A percentile compares a stretch with the other conserved stretches of the same genome.
phyloP scores from a whole-genome alignment of 2,797 vertebrate species.

The Geotrypetes seraphini region DNA sequence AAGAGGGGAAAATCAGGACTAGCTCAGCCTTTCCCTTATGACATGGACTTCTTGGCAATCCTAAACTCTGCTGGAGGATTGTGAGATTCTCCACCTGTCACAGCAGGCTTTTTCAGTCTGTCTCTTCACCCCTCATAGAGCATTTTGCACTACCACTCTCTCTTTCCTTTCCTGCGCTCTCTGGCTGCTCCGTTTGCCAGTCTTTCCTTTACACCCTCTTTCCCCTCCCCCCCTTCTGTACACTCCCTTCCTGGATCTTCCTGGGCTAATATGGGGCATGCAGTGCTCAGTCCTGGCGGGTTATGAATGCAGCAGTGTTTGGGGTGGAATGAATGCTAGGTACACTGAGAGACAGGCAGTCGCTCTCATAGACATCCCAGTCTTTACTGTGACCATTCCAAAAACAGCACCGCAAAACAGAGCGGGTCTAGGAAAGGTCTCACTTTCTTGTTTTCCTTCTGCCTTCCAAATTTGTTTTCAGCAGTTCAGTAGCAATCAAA shows the following conservation, averaged over 20 bases:
- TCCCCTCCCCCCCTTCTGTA: no score
- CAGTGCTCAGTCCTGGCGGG: slow-evolving; percentile 12
- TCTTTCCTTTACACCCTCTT: no score
- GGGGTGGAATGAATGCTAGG: slow-evolving; percentile 40
- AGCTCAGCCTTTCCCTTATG: background rate
- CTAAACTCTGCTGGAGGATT: no score
- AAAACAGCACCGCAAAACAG: slow-evolving; percentile 7
- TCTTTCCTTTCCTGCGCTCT: slow-evolving; percentile 4
- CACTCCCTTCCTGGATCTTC: slow-evolving; percentile 1
- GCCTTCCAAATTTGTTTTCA: slow-evolving; percentile 13
- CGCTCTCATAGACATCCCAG: slow-evolving; percentile 40
- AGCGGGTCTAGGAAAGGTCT: background rate
- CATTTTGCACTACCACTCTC: no score
- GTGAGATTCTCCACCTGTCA: no score
- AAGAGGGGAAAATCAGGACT: background rate
- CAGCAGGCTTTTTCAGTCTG: no score
- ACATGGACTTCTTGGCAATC: no score
- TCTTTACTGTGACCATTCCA: slow-evolving; percentile 28
- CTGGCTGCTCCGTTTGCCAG: no score
- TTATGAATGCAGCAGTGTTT: slow-evolving; percentile 59
- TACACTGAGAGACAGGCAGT: slow-evolving; percentile 37
- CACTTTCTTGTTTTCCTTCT: slow-evolving; percentile 1
- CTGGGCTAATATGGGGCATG: slow-evolving; percentile 29
- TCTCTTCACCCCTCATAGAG: no score
- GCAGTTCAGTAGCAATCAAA: slow-evolving; percentile 1